phyloP scores from a whole-genome alignment of 2,797 vertebrate genomes.

The Paguma larvata region DNA sequence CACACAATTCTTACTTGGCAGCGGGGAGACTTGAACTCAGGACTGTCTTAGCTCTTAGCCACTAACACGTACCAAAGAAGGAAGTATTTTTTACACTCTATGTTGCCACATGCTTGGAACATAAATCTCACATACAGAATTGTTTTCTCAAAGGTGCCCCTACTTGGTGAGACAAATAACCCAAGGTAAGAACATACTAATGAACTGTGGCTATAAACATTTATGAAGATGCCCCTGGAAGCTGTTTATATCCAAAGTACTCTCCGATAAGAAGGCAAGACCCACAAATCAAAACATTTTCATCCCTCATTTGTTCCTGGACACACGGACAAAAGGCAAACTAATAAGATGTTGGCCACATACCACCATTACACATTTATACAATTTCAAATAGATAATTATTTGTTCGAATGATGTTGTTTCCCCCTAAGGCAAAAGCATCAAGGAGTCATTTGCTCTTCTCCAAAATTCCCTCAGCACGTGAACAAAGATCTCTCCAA shows the following conservation, averaged over 20 bases:
- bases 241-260: background rate
- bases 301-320: background rate
- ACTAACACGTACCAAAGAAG: background rate
- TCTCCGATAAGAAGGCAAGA: background rate
- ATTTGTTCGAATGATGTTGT: constrained; percentile 1
- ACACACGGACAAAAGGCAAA: background rate
- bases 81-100: background rate
- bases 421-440: background rate
- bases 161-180: constrained; percentile 5
- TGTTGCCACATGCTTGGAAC: background rate
- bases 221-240: background rate
- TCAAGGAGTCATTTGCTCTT: background rate
- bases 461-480: background rate
- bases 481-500: background rate
- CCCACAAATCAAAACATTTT: background rate
- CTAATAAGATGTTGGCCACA: background rate
- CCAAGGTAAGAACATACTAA: background rate
- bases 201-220: background rate
- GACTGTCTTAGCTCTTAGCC: background rate
- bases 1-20: background rate
- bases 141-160: background rate
- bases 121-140: background rate
- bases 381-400: background rate
- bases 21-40: background rate
- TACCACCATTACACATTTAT: background rate